These are phyloP conservation scores for Drepana arcuata DNA, from an alignment of 1,140 invertebrate genomes.

Conservation along the genomic window DNA sequence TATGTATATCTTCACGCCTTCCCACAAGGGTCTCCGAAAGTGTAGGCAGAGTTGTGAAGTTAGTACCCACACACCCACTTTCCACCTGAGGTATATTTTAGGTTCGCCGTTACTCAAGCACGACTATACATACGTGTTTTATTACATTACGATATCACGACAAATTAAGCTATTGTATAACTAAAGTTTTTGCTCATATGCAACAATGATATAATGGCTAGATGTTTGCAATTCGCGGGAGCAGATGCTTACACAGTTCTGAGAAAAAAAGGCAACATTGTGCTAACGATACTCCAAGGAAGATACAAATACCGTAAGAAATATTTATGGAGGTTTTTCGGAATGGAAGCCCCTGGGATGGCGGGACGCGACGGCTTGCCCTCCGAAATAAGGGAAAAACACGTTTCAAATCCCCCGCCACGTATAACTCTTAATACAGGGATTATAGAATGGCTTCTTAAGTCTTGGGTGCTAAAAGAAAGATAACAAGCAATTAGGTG, in stretches of 20 bases:
- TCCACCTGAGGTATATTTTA: too few species aligned
- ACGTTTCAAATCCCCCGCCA: slow-evolving; percentile 59
- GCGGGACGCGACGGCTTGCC: slow-evolving; percentile 32
- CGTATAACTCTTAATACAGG: slow-evolving; percentile 67
- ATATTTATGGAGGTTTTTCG: slow-evolving; percentile 71
- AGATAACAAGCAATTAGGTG: slow-evolving; percentile 63
- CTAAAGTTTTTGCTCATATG: too few species aligned
- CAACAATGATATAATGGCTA: too few species aligned
- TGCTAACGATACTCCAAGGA: slow-evolving; percentile 65
- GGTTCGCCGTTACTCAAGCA: too few species aligned
- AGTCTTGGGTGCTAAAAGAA: slow-evolving; percentile 57
- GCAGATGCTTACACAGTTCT: slow-evolving; percentile 40
- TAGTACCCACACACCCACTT: too few species aligned
- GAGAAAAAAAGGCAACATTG: slow-evolving; percentile 56
- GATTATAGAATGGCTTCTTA: slow-evolving; percentile 64
- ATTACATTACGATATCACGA: too few species aligned
- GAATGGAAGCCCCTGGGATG: slow-evolving; percentile 57
- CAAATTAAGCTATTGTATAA: too few species aligned
- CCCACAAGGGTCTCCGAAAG: too few species aligned
- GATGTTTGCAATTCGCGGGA: slow-evolving; percentile 18
- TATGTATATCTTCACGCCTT: too few species aligned
- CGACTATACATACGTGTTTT: too few species aligned
- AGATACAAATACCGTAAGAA: slow-evolving; percentile 69
- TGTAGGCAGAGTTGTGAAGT: too few species aligned
- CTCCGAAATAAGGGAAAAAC: slow-evolving; percentile 56